Conservation (phyloP, 64 coral and sea anemone species). For the Pocillopora damicornis region DNA sequence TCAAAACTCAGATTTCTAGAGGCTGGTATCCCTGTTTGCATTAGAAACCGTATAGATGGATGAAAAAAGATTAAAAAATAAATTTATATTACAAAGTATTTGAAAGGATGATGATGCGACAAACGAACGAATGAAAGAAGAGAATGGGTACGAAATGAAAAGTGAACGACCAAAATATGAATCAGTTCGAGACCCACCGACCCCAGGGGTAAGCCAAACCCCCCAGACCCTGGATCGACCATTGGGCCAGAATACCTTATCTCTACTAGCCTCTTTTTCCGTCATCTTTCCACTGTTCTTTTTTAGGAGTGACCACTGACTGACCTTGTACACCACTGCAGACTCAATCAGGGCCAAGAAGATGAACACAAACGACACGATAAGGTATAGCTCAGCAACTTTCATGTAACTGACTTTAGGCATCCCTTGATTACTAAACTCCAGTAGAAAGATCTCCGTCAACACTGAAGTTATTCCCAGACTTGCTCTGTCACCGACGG, state of each 20-base stretch:
- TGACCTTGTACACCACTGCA: constrained; percentile 36
- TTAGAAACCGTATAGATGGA: too few relatives aligned
- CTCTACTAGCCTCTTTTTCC: neutral
- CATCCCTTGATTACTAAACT: constrained; percentile 43
- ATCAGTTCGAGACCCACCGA: too few relatives aligned
- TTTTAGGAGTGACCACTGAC: neutral
- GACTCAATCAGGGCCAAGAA: constrained; percentile 43
- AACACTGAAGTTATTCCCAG: constrained; percentile 43
- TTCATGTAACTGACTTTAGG: constrained; percentile 64
- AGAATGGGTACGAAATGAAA: too few relatives aligned
- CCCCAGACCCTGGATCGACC: too few relatives aligned
- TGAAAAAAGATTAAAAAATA: too few relatives aligned
- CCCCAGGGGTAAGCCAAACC: too few relatives aligned
- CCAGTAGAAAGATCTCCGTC: constrained; percentile 41
- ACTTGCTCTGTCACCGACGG: constrained; percentile 37
- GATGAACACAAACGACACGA: constrained; percentile 56
- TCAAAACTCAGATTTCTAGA: too few relatives aligned
- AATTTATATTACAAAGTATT: too few relatives aligned
- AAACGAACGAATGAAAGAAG: too few relatives aligned
- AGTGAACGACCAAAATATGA: too few relatives aligned
- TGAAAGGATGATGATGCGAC: too few relatives aligned
- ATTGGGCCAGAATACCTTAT: constrained; percentile 9
- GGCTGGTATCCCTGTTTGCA: too few relatives aligned
- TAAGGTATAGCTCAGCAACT: constrained; percentile 39
- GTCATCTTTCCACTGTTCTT: neutral